A percentile compares a stretch with the other conserved stretches of the same genome.
These are phyloP conservation scores for Hyla sarda DNA, from an alignment of 2,113 vertebrate species.

Conservation along the genomic window DNA sequence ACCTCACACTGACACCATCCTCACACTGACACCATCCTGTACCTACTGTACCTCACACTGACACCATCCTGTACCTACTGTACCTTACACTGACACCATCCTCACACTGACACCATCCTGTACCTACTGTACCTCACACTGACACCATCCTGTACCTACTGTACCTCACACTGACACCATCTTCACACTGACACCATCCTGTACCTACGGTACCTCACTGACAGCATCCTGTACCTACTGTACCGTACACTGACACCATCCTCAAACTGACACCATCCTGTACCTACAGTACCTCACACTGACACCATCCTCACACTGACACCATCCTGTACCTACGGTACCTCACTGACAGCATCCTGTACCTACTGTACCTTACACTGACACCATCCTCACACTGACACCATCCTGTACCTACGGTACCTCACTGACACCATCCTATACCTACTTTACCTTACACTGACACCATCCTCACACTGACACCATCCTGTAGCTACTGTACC, in stretches of 20 bases:
- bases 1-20: not conserved
- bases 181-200: not conserved
- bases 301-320: no score
- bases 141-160: not conserved
- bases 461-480: no score
- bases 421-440: no score
- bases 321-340: not conserved
- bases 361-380: not conserved
- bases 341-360: not conserved
- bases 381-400: no score
- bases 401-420: no score
- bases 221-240: not conserved
- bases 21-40: no score
- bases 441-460: no score
- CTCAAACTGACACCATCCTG: not conserved
- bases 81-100: not conserved
- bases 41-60: not conserved
- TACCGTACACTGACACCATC: not conserved
- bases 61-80: not conserved
- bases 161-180: not conserved
- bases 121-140: not conserved
- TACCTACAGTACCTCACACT: not conserved
- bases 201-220: not conserved
- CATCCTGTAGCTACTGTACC: no score
- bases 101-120: no score